Conservation (phyloP, 2,888 invertebrate genomes). For the Polia nebulosa region DNA sequence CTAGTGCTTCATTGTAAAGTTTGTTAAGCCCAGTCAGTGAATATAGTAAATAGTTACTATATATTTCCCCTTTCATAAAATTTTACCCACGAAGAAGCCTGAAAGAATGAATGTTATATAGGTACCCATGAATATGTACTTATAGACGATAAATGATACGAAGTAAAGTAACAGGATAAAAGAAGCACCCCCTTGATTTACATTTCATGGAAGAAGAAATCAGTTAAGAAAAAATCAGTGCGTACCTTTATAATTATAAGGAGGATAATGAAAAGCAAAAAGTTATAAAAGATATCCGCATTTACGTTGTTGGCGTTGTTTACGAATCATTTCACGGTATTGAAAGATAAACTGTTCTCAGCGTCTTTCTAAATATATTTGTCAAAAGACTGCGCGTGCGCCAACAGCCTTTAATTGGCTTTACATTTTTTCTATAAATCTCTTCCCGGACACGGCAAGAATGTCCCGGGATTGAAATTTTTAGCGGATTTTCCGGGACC, state of each 20-base stretch:
- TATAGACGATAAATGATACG: no score
- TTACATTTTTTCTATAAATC: constrained; percentile 78
- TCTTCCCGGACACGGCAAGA: constrained; percentile 68
- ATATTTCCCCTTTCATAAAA: background rate
- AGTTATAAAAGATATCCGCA: constrained; percentile 10
- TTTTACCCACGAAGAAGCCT: background rate
- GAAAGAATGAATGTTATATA: no score
- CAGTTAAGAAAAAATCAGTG: constrained; percentile 7
- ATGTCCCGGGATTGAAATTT: constrained; percentile 40
- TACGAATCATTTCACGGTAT: constrained; percentile 60
- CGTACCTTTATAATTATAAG: background rate
- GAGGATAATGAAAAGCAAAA: constrained; percentile 7
- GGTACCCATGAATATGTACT: no score
- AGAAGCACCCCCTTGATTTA: background rate
- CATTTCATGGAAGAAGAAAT: constrained; percentile 11
- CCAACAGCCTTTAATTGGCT: constrained; percentile 76
- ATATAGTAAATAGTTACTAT: constrained; percentile 2
- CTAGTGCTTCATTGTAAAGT: constrained; percentile 16
- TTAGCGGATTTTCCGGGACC: constrained; percentile 58
- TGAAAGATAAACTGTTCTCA: constrained; percentile 70
- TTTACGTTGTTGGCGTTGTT: constrained; percentile 34
- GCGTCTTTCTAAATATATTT: constrained; percentile 70
- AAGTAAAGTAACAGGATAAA: background rate
- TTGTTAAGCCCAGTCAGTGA: constrained; percentile 10
- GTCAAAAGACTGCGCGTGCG: constrained; percentile 72